These are phyloP conservation scores for Geotrypetes seraphini DNA, from an alignment of 2,797 vertebrate species.

Conservation along the genomic window DNA sequence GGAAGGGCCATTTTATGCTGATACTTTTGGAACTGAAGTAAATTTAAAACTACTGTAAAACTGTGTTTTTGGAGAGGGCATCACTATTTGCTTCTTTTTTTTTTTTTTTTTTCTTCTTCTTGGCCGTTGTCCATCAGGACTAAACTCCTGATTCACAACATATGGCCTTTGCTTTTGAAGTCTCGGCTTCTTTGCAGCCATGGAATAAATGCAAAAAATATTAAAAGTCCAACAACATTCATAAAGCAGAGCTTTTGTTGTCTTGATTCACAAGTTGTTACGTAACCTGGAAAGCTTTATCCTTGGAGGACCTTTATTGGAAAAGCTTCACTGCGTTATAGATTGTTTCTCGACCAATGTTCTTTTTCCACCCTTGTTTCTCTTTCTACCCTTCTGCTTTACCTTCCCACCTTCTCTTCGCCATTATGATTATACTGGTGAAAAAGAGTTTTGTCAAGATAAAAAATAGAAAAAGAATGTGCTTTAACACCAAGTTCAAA, in stretches of 20 bases:
- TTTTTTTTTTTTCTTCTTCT: constrained; percentile 32
- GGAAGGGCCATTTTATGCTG: too few species aligned
- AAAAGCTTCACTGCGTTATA: constrained; percentile 20
- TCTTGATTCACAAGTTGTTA: constrained; percentile 48
- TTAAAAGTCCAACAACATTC: constrained; percentile 47
- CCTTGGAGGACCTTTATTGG: constrained; percentile 13
- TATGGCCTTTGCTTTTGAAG: constrained; percentile 58
- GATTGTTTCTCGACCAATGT: constrained; percentile 23
- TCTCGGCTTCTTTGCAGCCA: constrained; percentile 43
- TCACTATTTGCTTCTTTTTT: constrained; percentile 65
- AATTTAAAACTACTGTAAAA: too few species aligned
- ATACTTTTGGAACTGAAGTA: too few species aligned
- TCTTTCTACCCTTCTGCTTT: constrained; percentile 19
- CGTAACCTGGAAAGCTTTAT: constrained; percentile 29
- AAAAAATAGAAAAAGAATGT: constrained; percentile 15
- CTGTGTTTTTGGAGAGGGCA: too few species aligned
- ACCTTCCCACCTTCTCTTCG: constrained; percentile 4
- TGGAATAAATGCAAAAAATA: constrained; percentile 52
- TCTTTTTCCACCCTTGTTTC: constrained; percentile 10
- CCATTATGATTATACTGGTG: constrained; percentile 19
- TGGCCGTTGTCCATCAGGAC: constrained; percentile 52
- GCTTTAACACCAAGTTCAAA: constrained; percentile 10
- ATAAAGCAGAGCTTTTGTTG: constrained; percentile 42
- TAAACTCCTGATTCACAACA: constrained; percentile 63
- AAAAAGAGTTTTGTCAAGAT: constrained; percentile 32